phyloP scores from a whole-genome alignment of 2,888 invertebrate genomes.

The Oxycera nigricornis region DNA sequence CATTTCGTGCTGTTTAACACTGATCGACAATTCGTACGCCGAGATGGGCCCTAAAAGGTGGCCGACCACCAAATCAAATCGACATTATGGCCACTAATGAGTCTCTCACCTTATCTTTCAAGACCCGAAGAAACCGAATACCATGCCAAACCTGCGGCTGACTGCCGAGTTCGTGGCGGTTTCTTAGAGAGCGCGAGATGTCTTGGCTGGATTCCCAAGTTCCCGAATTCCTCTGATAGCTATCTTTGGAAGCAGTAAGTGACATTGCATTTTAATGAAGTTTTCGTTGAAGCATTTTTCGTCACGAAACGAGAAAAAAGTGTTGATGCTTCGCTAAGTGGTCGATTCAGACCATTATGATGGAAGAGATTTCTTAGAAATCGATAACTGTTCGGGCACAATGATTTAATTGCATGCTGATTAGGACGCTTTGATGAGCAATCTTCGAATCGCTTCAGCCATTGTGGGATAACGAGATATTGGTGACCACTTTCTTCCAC shows the following conservation, averaged over 20 bases:
- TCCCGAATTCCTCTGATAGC: slow-evolving; percentile 2
- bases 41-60: background rate
- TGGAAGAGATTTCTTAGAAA: slow-evolving; percentile 22
- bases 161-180: background rate
- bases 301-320: background rate
- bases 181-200: background rate
- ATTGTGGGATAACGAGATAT: too few species aligned
- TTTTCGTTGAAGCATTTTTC: background rate
- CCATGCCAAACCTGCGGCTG: background rate
- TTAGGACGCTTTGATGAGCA: too few species aligned
- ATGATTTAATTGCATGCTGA: too few species aligned
- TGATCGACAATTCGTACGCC: background rate
- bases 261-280: slow-evolving; percentile 35
- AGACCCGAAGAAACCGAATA: slow-evolving; percentile 19
- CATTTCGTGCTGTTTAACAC: background rate
- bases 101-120: slow-evolving; percentile 38
- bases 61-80: slow-evolving; percentile 9
- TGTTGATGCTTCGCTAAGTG: slow-evolving; percentile 21
- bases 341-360: slow-evolving; percentile 9
- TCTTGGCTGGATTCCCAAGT: background rate
- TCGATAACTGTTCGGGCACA: slow-evolving; percentile 1
- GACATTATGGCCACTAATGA: slow-evolving; percentile 36
- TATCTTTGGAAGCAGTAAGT: slow-evolving; percentile 5
- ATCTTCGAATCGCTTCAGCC: too few species aligned
- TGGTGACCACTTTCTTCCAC: too few species aligned